Percentiles rank a stretch among this genome's conserved stretches.
Evolutionary conservation across 2,888 invertebrate species (phyloP).

Genomic region (Synergus umbraculus): DNA sequence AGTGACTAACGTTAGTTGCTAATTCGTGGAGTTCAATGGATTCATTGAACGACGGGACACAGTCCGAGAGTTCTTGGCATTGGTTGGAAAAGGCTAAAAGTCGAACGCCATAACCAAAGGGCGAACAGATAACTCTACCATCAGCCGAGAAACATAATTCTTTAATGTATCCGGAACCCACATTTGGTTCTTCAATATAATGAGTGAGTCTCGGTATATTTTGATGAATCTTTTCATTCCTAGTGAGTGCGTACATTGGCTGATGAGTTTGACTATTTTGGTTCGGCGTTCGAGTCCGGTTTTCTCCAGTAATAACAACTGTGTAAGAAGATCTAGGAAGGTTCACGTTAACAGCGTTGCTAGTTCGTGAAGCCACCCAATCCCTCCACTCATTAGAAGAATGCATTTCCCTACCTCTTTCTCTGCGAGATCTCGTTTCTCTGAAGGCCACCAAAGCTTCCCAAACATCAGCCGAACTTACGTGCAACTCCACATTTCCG

Average conservation of each 20-base stretch:
- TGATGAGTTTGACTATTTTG: conserved; percentile 68
- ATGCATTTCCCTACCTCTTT: conserved; percentile 77
- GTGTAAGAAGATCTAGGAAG: conserved; percentile 70
- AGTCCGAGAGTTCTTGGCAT: conserved; percentile 88
- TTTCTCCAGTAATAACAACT: conserved; percentile 73
- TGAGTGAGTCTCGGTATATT: conserved; percentile 90
- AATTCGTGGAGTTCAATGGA: conserved; percentile 82
- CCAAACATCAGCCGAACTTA: conserved; percentile 82
- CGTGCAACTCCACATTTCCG: conserved; percentile 75
- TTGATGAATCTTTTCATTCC: conserved; percentile 80
- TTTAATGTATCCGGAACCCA: conserved; percentile 94
- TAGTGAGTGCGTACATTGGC: conserved; percentile 72
- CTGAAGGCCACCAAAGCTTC: conserved; percentile 84
- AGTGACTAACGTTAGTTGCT: conserved; percentile 85
- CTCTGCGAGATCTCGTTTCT: conserved; percentile 81
- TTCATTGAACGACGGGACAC: conserved; percentile 79
- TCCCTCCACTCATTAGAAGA: conserved; percentile 47
- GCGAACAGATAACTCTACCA: conserved; percentile 93
- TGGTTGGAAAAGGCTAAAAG: conserved; percentile 87
- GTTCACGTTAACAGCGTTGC: conserved; percentile 65
- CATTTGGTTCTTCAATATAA: conserved; percentile 91
- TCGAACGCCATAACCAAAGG: conserved; percentile 92
- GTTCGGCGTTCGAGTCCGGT: conserved; percentile 64
- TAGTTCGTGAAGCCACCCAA: conserved; percentile 49
- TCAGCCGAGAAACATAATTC: conserved; percentile 94